phyloP scores from a whole-genome alignment of 1,140 invertebrate genomes.

The Pogonus chalceus region DNA sequence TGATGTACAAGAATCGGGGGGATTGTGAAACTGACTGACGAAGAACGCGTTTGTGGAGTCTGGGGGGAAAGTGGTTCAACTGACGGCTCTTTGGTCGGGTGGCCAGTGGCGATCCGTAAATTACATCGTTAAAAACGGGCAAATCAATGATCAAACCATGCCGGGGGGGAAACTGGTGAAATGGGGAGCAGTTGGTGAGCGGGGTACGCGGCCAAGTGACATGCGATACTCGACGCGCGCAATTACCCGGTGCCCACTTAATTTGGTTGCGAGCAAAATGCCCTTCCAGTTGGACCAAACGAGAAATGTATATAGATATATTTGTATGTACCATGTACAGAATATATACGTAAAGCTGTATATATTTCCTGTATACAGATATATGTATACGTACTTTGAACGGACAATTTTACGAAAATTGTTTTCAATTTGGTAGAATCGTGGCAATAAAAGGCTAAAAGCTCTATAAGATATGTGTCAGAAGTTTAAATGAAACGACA shows the following conservation, averaged over 20 bases:
- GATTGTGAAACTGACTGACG: too few species aligned
- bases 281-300: not conserved
- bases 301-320: not conserved
- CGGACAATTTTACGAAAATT: too few species aligned
- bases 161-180: not conserved
- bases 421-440: not conserved
- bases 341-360: not conserved
- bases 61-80: too few species aligned
- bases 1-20: too few species aligned
- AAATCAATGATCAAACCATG: not conserved
- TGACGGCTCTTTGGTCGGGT: too few species aligned
- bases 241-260: not conserved
- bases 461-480: too few species aligned
- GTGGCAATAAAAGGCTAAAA: too few species aligned
- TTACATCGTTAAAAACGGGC: not conserved
- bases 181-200: not conserved
- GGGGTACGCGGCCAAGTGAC: not conserved
- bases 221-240: not conserved
- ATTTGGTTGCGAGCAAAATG: not conserved
- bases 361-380: not conserved
- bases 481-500: too few species aligned
- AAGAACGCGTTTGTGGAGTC: too few species aligned
- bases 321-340: not conserved
- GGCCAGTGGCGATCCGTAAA: not conserved
- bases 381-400: too few species aligned